Conservation (phyloP, 2,797 vertebrate genomes). For the Hyperoplus immaculatus region DNA sequence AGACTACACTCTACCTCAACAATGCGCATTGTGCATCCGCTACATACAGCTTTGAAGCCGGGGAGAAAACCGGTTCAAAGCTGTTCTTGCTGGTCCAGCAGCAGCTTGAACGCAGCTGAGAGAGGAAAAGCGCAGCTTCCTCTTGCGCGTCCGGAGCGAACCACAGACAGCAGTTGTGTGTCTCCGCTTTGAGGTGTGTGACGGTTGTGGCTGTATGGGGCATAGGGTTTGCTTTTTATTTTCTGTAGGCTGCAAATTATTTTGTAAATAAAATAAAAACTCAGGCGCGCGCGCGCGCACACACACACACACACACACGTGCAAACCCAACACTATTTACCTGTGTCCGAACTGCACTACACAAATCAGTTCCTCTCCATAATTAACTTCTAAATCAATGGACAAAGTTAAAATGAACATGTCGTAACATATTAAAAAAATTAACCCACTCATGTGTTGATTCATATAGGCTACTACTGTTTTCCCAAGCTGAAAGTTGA, state of each 20-base stretch:
- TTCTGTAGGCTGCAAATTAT: background rate
- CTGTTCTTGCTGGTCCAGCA: slow-evolving; percentile 81
- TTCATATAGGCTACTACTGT: background rate
- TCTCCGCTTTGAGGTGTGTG: background rate
- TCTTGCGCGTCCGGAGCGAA: slow-evolving; percentile 57
- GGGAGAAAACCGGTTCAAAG: slow-evolving; percentile 83
- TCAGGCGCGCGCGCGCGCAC: background rate
- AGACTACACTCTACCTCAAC: slow-evolving; percentile 36
- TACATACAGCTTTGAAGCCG: slow-evolving; percentile 68
- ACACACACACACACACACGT: background rate
- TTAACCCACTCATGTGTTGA: background rate
- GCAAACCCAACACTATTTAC: slow-evolving; percentile 24
- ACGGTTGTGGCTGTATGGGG: background rate
- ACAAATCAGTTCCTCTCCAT: background rate
- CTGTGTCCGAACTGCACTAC: slow-evolving; percentile 2
- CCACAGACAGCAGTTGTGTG: background rate
- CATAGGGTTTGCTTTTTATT: background rate
- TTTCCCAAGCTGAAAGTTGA: background rate
- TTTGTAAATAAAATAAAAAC: background rate
- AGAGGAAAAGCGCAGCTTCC: slow-evolving; percentile 56
- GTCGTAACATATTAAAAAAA: background rate
- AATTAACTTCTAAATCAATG: background rate
- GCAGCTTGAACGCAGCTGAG: slow-evolving; percentile 40
- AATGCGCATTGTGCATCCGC: slow-evolving; percentile 51
- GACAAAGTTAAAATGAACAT: background rate